These are phyloP conservation scores for Allacma fusca DNA, from an alignment of 2,888 invertebrate genomes.

Conservation along the genomic window DNA sequence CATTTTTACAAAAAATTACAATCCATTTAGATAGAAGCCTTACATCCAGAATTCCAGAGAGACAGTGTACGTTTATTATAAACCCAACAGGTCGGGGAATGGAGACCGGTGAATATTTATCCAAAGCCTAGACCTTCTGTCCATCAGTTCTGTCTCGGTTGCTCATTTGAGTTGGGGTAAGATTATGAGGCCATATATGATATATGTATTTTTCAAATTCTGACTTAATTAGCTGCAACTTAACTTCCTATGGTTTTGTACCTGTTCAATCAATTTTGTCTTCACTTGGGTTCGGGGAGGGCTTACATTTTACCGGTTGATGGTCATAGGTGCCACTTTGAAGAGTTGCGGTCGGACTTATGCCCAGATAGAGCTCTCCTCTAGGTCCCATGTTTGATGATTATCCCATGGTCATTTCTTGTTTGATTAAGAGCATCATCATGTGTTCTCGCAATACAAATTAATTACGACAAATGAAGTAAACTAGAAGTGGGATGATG, in stretches of 20 bases:
- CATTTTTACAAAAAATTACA: slow-evolving; percentile 14
- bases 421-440: no score
- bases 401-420: no score
- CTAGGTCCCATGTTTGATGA: no score
- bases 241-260: not conserved
- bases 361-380: no score
- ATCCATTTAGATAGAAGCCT: slow-evolving; percentile 40
- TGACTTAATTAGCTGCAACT: not conserved
- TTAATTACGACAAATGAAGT: no score
- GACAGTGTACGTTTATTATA: not conserved
- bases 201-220: not conserved
- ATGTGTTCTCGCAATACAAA: no score
- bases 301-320: not conserved
- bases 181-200: not conserved
- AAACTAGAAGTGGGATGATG: no score
- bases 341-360: no score
- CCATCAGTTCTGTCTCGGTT: not conserved
- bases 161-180: not conserved
- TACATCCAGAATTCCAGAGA: not conserved
- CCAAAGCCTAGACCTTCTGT: no score
- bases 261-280: not conserved
- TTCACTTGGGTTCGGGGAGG: not conserved
- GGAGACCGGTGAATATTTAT: no score
- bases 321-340: not conserved
- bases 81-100: no score